A percentile compares a stretch with the other conserved stretches of the same genome.
Conservation (phyloP, 30 jellyfish, hydroid and myxozoan genomes). For the Haliclystus octoradiatus region DNA sequence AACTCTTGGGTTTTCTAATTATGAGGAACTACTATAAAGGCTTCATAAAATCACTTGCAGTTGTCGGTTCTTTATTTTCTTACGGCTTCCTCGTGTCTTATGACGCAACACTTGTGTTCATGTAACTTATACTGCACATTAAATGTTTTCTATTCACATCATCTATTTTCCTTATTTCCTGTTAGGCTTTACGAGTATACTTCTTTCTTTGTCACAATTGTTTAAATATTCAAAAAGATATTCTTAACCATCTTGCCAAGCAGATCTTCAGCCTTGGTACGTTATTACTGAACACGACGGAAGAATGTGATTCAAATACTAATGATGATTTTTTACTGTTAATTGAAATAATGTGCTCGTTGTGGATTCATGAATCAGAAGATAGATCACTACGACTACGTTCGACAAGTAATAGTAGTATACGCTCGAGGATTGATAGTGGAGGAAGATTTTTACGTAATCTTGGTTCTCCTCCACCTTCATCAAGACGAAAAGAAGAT, state of each 20-base stretch:
- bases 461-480: constrained; percentile 8
- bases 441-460: constrained; percentile 19
- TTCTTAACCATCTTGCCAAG: neutral
- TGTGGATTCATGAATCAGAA: neutral
- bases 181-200: neutral
- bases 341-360: neutral
- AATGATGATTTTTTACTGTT: neutral
- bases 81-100: too few relatives aligned
- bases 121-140: too few relatives aligned
- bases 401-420: neutral
- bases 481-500: constrained; percentile 6
- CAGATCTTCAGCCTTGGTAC: neutral
- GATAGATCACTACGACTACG: neutral
- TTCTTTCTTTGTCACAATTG: neutral
- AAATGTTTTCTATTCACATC: too few relatives aligned
- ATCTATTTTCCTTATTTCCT: neutral
- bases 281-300: neutral
- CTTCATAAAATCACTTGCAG: too few relatives aligned
- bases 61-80: too few relatives aligned
- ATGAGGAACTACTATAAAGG: too few relatives aligned
- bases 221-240: neutral
- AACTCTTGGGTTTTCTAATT: too few relatives aligned
- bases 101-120: too few relatives aligned
- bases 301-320: neutral
- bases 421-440: neutral